phyloP scores from a whole-genome alignment of 2,888 invertebrate genomes.

The Tromatobia lineatoria region DNA sequence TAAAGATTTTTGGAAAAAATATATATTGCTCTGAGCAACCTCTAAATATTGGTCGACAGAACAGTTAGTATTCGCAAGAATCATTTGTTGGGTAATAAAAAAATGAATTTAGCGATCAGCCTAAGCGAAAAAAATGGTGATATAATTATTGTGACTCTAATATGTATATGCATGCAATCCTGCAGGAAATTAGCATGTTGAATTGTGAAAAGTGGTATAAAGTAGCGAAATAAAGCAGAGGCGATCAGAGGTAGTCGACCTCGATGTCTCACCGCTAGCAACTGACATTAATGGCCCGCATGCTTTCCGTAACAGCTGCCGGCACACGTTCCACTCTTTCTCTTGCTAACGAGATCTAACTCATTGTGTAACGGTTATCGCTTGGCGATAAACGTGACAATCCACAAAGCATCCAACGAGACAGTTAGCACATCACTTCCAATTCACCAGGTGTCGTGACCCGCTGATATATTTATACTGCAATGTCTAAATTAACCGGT shows the following conservation, averaged over 20 bases:
- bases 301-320: slow-evolving; percentile 46
- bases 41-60: too few relatives aligned
- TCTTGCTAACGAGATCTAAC: slow-evolving; percentile 42
- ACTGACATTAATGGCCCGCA: slow-evolving; percentile 60
- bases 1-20: too few relatives aligned
- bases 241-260: slow-evolving; percentile 41
- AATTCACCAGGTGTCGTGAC: neutral
- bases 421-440: slow-evolving; percentile 9
- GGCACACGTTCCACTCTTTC: slow-evolving; percentile 10
- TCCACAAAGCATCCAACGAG: slow-evolving; percentile 7
- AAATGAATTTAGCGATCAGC: too few relatives aligned
- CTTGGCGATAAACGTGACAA: slow-evolving; percentile 12
- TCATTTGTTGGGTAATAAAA: too few relatives aligned
- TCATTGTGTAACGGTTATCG: slow-evolving; percentile 55
- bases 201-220: slow-evolving; percentile 9
- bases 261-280: slow-evolving; percentile 50
- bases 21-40: too few relatives aligned
- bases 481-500: neutral
- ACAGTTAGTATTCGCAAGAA: too few relatives aligned
- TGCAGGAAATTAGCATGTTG: slow-evolving; percentile 13
- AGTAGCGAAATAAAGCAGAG: slow-evolving; percentile 5
- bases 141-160: too few relatives aligned
- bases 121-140: too few relatives aligned
- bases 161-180: slow-evolving; percentile 10
- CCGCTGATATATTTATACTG: neutral